Conservation (phyloP, 2,888 invertebrate species). For the Tortrix viridana region DNA sequence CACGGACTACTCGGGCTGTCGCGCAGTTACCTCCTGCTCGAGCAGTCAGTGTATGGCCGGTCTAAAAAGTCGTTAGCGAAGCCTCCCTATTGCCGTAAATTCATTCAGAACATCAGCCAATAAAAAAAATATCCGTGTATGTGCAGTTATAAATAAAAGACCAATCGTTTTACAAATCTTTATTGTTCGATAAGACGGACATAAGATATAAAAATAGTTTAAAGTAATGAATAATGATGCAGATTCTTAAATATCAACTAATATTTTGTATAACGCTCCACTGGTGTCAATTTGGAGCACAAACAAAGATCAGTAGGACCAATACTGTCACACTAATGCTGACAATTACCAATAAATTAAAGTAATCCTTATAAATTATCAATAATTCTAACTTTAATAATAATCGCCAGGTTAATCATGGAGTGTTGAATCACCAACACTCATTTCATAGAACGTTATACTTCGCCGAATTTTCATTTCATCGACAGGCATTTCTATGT, state of each 20-base stretch:
- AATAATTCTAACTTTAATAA: conserved; percentile 35
- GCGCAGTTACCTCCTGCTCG: too few species aligned
- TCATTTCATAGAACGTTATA: too few species aligned
- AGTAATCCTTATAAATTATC: conserved; percentile 33
- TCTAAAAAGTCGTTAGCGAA: too few species aligned
- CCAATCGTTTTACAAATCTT: conserved; percentile 57
- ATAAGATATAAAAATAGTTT: conserved; percentile 78
- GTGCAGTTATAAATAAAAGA: conserved; percentile 26
- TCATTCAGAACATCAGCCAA: too few species aligned
- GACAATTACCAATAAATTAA: conserved; percentile 36
- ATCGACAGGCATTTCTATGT: too few species aligned
- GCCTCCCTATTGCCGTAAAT: too few species aligned
- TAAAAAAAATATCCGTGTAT: too few species aligned
- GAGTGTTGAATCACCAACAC: too few species aligned
- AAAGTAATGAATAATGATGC: conserved; percentile 67
- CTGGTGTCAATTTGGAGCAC: conserved; percentile 13
- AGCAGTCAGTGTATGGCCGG: too few species aligned
- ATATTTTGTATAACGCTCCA: conserved; percentile 44
- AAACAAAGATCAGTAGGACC: conserved; percentile 14
- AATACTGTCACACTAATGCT: conserved; percentile 28
- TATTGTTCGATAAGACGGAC: conserved; percentile 71
- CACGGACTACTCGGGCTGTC: too few species aligned
- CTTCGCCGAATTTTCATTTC: too few species aligned
- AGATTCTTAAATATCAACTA: conserved; percentile 58
- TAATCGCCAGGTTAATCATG: conserved; percentile 35